Conservation (phyloP, 2,113 vertebrate species). For the Osmerus mordax region DNA sequence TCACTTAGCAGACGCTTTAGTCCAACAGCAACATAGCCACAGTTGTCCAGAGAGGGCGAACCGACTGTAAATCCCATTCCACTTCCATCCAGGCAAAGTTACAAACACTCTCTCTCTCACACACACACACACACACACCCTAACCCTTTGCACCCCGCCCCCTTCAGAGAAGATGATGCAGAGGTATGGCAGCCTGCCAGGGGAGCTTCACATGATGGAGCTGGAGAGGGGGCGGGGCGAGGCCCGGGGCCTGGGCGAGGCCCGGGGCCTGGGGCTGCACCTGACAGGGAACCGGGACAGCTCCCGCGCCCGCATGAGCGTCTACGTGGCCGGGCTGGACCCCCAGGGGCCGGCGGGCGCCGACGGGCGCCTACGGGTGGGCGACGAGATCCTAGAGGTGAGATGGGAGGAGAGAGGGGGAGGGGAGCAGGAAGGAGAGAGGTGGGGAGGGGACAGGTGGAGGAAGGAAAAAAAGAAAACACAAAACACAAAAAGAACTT, state of each 20-base stretch:
- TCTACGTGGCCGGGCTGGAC: constrained; percentile 86
- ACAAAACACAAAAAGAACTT: neutral
- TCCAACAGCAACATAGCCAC: too few species aligned
- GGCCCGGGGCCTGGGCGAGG: constrained; percentile 27
- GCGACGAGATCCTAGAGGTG: constrained; percentile 94
- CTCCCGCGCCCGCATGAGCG: constrained; percentile 85
- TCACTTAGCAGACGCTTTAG: too few species aligned
- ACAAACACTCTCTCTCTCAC: neutral
- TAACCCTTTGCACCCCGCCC: neutral
- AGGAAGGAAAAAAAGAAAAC: neutral
- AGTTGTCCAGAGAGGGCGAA: too few species aligned
- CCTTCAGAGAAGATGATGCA: constrained; percentile 80
- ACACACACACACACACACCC: neutral
- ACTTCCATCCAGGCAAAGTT: neutral
- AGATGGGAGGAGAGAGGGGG: constrained; percentile 41
- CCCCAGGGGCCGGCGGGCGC: constrained; percentile 85
- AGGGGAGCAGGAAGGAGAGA: neutral
- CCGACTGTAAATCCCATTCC: neutral
- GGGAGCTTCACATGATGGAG: constrained; percentile 87
- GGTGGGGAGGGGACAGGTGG: neutral
- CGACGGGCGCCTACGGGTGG: constrained; percentile 84
- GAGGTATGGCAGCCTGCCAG: constrained; percentile 84
- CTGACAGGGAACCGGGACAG: constrained; percentile 85
- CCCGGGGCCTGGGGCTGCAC: constrained; percentile 82
- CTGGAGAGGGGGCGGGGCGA: constrained; percentile 72